These are phyloP conservation scores for Hymenochirus boettgeri DNA, from an alignment of 2,113 vertebrate species.

Conservation along the genomic window DNA sequence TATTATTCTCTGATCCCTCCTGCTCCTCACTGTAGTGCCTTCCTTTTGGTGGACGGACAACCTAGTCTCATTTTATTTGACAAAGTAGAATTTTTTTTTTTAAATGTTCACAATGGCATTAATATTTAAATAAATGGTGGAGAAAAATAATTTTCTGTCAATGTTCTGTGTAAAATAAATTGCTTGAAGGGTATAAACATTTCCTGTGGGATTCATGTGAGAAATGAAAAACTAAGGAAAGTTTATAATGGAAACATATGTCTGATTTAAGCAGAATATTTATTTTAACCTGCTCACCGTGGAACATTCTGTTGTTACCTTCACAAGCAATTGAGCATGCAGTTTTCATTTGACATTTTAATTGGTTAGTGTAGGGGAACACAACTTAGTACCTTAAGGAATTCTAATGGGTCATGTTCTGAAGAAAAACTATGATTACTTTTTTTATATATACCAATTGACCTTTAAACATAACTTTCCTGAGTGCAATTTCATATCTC, in stretches of 20 bases:
- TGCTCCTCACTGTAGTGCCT: too few relatives aligned
- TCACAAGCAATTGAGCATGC: conserved; percentile 29
- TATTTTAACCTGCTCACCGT: neutral
- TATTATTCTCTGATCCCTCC: too few relatives aligned
- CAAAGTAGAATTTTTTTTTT: neutral
- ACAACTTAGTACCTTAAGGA: neutral
- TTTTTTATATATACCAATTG: neutral
- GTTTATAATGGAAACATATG: conserved; percentile 20
- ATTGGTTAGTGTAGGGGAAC: conserved; percentile 15
- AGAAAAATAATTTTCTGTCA: conserved; percentile 12
- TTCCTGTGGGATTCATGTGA: conserved; percentile 6
- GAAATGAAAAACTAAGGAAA: conserved; percentile 12
- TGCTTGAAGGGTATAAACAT: conserved; percentile 5
- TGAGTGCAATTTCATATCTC: too few relatives aligned
- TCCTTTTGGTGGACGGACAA: too few relatives aligned
- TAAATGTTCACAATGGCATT: conserved; percentile 13
- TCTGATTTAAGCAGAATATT: conserved; percentile 5
- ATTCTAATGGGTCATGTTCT: neutral
- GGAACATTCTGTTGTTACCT: conserved; percentile 22
- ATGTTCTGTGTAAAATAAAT: conserved; percentile 13
- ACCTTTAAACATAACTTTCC: too few relatives aligned
- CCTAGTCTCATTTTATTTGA: too few relatives aligned
- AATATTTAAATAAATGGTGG: conserved; percentile 22
- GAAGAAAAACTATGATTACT: neutral
- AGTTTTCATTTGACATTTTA: conserved; percentile 17